Base-by-base conservation (phyloP, 2,888 invertebrate genomes). In the Drosophila mayaguana region DNA sequence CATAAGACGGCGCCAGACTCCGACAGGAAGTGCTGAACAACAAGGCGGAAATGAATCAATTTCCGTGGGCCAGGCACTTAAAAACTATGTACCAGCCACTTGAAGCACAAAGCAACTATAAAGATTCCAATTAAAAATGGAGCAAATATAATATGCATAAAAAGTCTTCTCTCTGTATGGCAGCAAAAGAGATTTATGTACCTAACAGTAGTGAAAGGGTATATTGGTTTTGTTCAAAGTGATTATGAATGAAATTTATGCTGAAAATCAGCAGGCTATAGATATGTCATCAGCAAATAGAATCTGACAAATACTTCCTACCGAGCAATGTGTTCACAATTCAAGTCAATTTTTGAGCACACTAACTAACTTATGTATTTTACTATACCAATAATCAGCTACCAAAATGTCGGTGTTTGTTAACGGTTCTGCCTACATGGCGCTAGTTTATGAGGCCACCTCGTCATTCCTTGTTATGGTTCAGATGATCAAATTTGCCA, bases 31-130 rank as follows among this genome's bases (percentile, higher is more conserved):
- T 75, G 83, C 60, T 68, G 75, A 80, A 72, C 89, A 81, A 69
- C 40, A 84, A 75, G 81, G 63, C 76, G 86, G 86, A 87, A 87
- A 87, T 87, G 81, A 87, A 86, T 89, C 86, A 87, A 87, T 89
- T 87, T 87, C 86, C 86, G 81, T 81, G 74, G 63, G 69, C 79
- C 86, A 85, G 71, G 83, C 88, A 83, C 79, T 89, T 84, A 89
- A 79, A 89, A 84, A 88, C 81, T 84, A 87, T 79, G 75, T 6
- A 16, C 16, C 87, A 79, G 81, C 76, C 81, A 72, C 72, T 64
- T 48, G 50, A 62, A 55, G 62, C 64, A 74, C 67, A 75, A 66
- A 75, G 64, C 63, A 69, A 81, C 70, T 68, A 64, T 61, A 79
- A 66, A 68, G 64, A 56, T 61, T 60, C 53, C 57, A 59, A 75